Evolutionary conservation across 2,888 invertebrate species (phyloP).

Genomic region (Epiblema foenella): DNA sequence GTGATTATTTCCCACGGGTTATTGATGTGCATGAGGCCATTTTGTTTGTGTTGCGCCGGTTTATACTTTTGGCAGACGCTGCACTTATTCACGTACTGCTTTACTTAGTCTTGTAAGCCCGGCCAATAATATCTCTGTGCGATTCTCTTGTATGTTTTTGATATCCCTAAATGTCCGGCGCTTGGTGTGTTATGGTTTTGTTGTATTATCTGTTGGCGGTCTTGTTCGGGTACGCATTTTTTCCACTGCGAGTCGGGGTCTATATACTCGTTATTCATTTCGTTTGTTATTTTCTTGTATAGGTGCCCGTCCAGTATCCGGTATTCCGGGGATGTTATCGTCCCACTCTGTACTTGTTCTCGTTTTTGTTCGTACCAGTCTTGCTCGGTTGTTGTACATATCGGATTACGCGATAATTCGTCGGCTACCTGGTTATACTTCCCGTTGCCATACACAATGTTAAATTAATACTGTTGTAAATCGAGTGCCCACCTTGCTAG

Average conservation of each 20-base stretch:
- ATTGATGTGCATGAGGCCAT: too few species aligned
- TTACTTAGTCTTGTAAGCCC: background rate
- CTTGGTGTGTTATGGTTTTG: conserved; percentile 1
- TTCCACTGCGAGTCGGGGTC: background rate
- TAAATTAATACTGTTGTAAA: background rate
- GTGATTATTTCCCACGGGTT: too few species aligned
- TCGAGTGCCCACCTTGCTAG: background rate
- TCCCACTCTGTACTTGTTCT: background rate
- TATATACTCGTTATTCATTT: background rate
- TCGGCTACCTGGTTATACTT: background rate
- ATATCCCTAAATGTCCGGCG: background rate
- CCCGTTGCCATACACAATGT: background rate
- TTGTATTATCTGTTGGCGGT: background rate
- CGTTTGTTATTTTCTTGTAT: background rate
- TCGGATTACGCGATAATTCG: background rate
- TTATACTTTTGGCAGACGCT: too few species aligned
- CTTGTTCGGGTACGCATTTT: background rate
- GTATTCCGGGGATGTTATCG: background rate
- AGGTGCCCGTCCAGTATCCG: background rate
- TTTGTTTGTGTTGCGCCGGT: too few species aligned
- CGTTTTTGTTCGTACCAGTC: background rate
- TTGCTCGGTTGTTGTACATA: background rate
- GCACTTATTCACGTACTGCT: too few species aligned
- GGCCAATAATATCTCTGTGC: background rate
- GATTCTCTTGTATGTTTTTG: background rate